Percentiles rank a stretch among this genome's conserved stretches.
Evolutionary conservation across 2,797 vertebrate genomes (phyloP).

Genomic region (Iguana delicatissima): DNA sequence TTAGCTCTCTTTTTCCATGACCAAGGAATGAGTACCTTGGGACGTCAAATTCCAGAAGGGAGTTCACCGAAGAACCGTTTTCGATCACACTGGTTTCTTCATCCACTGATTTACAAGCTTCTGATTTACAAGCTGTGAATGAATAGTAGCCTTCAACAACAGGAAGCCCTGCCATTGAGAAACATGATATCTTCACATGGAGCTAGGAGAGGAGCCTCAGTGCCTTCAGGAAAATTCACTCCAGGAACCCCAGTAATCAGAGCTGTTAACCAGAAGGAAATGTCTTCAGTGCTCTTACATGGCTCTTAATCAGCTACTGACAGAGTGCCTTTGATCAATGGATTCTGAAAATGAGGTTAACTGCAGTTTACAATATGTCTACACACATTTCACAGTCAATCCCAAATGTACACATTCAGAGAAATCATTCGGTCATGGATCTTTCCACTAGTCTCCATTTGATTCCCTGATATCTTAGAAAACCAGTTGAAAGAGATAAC

Average conservation of each 20-base stretch:
- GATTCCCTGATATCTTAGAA: constrained; percentile 59
- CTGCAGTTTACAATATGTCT: constrained; percentile 72
- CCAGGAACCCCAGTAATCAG: constrained; percentile 83
- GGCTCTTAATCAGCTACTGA: constrained; percentile 86
- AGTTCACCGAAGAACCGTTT: constrained; percentile 80
- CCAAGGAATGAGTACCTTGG: constrained; percentile 66
- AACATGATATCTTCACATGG: constrained; percentile 81
- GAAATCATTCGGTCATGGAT: constrained; percentile 60
- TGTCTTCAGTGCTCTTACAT: constrained; percentile 84
- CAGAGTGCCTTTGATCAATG: constrained; percentile 84
- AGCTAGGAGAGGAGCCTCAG: constrained; percentile 79
- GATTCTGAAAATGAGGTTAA: constrained; percentile 78
- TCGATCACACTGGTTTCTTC: constrained; percentile 81
- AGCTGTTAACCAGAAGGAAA: constrained; percentile 86
- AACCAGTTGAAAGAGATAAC: constrained; percentile 51
- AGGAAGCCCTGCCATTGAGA: constrained; percentile 83
- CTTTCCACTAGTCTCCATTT: constrained; percentile 54
- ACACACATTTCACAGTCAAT: constrained; percentile 75
- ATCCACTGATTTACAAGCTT: constrained; percentile 84
- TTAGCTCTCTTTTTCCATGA: constrained; percentile 73
- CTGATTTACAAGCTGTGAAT: constrained; percentile 88
- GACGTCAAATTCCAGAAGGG: constrained; percentile 79
- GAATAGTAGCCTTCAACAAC: constrained; percentile 86
- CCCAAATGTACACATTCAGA: constrained; percentile 64
- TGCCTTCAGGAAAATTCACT: constrained; percentile 82